Conservation (phyloP, 2,888 invertebrate species). For the Perizoma affinitatum region DNA sequence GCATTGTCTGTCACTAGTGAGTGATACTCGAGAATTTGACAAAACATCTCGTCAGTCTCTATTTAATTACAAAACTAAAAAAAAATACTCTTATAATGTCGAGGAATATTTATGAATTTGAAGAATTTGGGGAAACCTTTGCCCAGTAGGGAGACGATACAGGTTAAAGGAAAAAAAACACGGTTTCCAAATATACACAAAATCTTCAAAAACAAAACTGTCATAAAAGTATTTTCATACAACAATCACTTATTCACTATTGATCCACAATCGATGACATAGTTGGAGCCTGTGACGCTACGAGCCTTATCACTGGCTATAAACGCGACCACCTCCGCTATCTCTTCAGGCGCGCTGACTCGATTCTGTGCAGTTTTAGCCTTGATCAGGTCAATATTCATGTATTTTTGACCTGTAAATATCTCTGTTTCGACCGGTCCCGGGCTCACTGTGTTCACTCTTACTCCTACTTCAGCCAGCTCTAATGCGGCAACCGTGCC, state of each 20-base stretch:
- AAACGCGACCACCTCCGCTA: constrained; percentile 29
- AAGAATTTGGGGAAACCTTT: too few species aligned
- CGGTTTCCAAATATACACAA: too few species aligned
- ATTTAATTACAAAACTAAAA: too few species aligned
- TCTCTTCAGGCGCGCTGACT: constrained; percentile 29
- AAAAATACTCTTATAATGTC: too few species aligned
- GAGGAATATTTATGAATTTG: too few species aligned
- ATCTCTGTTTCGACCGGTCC: constrained; percentile 84
- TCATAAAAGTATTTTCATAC: not conserved
- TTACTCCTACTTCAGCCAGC: constrained; percentile 80
- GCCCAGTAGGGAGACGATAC: too few species aligned
- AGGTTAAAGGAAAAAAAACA: too few species aligned
- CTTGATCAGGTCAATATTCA: constrained; percentile 16
- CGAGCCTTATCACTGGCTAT: constrained; percentile 31
- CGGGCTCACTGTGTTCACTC: constrained; percentile 89
- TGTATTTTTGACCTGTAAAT: constrained; percentile 3
- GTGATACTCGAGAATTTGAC: too few species aligned
- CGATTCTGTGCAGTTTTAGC: constrained; percentile 22
- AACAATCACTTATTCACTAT: constrained; percentile 47
- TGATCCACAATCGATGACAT: constrained; percentile 54
- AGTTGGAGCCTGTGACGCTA: constrained; percentile 36
- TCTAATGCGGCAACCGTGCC: constrained; percentile 88
- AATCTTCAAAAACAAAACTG: not conserved
- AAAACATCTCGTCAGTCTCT: too few species aligned
- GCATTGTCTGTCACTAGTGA: too few species aligned